Conservation (phyloP, 2,888 invertebrate genomes). For the Halocaridina rubra region DNA sequence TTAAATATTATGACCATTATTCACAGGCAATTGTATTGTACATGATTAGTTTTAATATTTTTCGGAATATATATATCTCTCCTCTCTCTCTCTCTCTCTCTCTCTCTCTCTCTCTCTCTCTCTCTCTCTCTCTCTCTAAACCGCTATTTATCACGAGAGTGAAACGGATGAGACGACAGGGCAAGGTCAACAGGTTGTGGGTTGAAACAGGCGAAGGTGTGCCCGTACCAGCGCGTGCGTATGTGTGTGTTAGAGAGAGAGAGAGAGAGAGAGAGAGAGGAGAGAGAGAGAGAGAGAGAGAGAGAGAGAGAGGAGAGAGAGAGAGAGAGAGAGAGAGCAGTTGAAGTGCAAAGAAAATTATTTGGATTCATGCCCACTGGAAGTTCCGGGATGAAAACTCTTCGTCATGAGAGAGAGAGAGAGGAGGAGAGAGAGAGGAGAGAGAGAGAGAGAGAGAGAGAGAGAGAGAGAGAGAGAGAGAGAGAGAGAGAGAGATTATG, state of each 20-base stretch:
- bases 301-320: not conserved
- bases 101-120: not conserved
- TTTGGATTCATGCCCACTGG: no score
- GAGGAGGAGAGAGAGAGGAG: not conserved
- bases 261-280: not conserved
- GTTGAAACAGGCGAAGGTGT: not conserved
- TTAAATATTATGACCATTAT: no score
- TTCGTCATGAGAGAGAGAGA: not conserved
- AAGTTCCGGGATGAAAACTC: no score
- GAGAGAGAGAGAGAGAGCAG: slow-evolving; percentile 5
- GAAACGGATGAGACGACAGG: not conserved
- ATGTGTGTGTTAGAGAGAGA: slow-evolving; percentile 3
- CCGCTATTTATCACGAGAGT: not conserved
- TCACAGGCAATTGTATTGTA: no score
- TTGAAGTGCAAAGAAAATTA: no score
- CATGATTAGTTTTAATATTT: no score
- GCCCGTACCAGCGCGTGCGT: not conserved
- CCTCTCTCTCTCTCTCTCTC: no score
- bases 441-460: not conserved
- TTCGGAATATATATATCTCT: no score
- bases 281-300: not conserved
- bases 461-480: not conserved
- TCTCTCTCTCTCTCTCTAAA: not conserved
- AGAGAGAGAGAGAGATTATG: not conserved
- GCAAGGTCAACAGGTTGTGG: not conserved